phyloP scores from a whole-genome alignment of 2,797 vertebrate species.

The Falco naumanni region DNA sequence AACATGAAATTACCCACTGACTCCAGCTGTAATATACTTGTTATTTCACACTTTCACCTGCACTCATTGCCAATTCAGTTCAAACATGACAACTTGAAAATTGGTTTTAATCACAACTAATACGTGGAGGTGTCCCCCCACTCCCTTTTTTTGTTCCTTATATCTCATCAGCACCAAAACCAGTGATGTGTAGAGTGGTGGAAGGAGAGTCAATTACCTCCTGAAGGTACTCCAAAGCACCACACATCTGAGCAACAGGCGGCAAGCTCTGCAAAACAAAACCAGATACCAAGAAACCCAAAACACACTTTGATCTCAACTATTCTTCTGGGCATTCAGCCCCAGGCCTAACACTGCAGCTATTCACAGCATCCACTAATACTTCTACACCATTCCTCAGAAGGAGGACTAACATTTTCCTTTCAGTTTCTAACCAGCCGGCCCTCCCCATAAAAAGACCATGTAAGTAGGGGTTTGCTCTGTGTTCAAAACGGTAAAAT shows the following conservation, averaged over 20 bases:
- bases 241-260: background rate
- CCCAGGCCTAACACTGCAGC: background rate
- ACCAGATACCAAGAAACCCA: background rate
- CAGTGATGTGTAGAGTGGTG: background rate
- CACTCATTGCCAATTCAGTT: constrained; percentile 7
- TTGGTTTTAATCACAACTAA: background rate
- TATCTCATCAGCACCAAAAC: background rate
- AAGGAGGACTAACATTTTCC: background rate
- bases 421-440: background rate
- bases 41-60: constrained; percentile 39
- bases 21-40: constrained; percentile 12
- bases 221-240: background rate
- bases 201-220: background rate
- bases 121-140: background rate
- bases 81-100: background rate
- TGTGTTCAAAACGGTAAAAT: background rate
- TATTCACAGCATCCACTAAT: background rate
- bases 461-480: background rate
- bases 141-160: background rate
- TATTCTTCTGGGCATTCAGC: background rate
- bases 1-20: background rate
- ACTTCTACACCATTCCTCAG: background rate
- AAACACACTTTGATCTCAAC: background rate
- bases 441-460: background rate
- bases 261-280: background rate